A percentile compares a stretch with the other conserved stretches of the same genome.
phyloP scores from a whole-genome alignment of 2,888 invertebrate genomes.

The Neoascia interrupta region DNA sequence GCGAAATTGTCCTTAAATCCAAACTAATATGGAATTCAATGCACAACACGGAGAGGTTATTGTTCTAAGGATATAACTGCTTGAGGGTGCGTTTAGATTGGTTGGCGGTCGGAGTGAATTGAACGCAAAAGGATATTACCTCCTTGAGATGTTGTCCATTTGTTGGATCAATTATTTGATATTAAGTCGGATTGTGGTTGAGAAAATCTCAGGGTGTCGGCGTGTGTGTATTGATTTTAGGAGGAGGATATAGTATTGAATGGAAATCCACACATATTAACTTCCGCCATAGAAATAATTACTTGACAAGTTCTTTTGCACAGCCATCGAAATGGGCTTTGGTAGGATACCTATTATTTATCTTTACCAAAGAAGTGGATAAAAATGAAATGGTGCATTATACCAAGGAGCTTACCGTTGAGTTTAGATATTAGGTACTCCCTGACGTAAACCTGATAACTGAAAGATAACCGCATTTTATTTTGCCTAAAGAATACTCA shows the following conservation, averaged over 20 bases:
- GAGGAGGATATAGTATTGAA: neutral
- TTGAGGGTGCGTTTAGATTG: neutral
- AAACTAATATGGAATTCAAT: constrained; percentile 41
- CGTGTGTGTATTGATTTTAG: neutral
- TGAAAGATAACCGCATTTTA: too few species aligned
- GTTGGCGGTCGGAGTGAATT: neutral
- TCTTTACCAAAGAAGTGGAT: too few species aligned
- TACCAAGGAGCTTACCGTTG: too few species aligned
- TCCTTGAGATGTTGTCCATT: constrained; percentile 43
- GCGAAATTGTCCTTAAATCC: constrained; percentile 13
- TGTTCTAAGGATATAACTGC: neutral
- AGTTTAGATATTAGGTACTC: too few species aligned
- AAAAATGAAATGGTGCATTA: too few species aligned
- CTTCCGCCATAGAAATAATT: constrained; percentile 20
- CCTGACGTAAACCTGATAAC: too few species aligned
- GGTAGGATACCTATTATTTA: too few species aligned
- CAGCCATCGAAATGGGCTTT: neutral
- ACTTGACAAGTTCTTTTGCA: constrained; percentile 10
- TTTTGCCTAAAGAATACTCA: too few species aligned
- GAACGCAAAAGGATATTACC: constrained; percentile 17
- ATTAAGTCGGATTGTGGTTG: constrained; percentile 39
- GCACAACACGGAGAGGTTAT: constrained; percentile 3
- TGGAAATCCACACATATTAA: constrained; percentile 7
- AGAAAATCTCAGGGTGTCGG: neutral
- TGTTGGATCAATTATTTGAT: constrained; percentile 45